Percentiles rank a stretch among this genome's conserved stretches.
These are phyloP conservation scores for Lithobates sylvaticus DNA, from an alignment of 2,797 vertebrate genomes.

Conservation along the genomic window DNA sequence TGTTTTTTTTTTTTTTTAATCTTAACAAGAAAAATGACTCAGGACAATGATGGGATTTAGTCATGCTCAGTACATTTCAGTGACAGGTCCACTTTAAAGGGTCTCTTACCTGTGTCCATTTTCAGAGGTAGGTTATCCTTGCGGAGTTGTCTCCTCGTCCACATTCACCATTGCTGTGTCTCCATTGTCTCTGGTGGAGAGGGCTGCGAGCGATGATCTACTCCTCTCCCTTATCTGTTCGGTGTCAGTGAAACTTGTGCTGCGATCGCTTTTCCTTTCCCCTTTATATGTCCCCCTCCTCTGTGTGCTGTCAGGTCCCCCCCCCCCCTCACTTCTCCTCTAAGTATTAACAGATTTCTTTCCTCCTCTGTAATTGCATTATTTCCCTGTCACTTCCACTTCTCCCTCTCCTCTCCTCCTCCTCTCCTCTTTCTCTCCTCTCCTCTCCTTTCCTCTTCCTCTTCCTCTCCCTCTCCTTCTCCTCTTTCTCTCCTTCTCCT, in stretches of 20 bases:
- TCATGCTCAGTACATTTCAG: too few relatives aligned
- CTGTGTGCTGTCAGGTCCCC: not conserved
- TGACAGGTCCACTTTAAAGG: too few relatives aligned
- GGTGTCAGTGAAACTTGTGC: not conserved
- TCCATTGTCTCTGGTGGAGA: too few relatives aligned
- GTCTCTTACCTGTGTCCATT: constrained; percentile 5
- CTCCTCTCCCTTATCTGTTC: not conserved
- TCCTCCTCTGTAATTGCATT: not conserved
- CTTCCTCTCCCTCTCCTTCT: not conserved
- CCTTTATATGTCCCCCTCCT: not conserved
- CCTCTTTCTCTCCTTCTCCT: too few relatives aligned
- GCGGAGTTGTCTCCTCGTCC: not conserved
- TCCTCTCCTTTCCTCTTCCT: not conserved
- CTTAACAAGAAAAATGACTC: too few relatives aligned
- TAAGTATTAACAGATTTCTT: not conserved
- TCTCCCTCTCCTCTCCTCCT: not conserved
- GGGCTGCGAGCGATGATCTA: not conserved
- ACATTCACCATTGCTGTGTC: not conserved
- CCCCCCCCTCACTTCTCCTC: not conserved
- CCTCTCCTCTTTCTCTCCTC: not conserved
- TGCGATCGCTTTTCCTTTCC: not conserved
- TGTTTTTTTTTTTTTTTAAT: too few relatives aligned
- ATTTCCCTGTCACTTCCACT: not conserved
- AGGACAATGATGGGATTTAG: too few relatives aligned
- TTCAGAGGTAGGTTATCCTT: not conserved